These are phyloP conservation scores for Xestia xanthographa DNA, from an alignment of 2,888 invertebrate species.

Conservation along the genomic window DNA sequence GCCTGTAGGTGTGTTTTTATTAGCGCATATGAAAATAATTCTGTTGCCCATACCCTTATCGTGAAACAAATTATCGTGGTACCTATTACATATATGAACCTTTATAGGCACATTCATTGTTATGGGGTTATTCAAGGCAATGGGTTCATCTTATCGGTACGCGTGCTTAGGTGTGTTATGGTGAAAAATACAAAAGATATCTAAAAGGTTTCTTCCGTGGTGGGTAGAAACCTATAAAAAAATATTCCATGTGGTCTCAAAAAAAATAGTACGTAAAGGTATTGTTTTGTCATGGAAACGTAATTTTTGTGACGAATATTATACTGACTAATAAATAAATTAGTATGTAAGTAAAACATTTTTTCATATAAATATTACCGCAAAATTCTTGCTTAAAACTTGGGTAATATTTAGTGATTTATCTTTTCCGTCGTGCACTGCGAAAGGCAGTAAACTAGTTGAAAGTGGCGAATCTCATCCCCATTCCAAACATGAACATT, in stretches of 20 bases:
- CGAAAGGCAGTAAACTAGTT: conserved; percentile 61
- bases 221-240: background rate
- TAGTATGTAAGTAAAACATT: background rate
- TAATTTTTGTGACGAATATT: background rate
- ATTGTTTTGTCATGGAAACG: background rate
- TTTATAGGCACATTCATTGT: conserved; percentile 40
- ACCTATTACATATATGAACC: conserved; percentile 28
- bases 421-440: conserved; percentile 51
- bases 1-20: conserved; percentile 17
- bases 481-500: conserved; percentile 69
- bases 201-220: background rate
- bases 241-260: no score
- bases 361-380: conserved; percentile 16
- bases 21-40: conserved; percentile 26
- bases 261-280: background rate
- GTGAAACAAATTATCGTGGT: conserved; percentile 27
- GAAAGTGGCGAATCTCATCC: conserved; percentile 66
- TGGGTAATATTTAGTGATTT: conserved; percentile 62
- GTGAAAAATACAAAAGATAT: background rate
- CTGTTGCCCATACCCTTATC: conserved; percentile 20
- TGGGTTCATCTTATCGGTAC: conserved; percentile 32
- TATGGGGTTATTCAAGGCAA: conserved; percentile 39
- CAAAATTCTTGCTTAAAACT: conserved; percentile 48
- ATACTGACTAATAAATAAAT: background rate
- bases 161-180: conserved; percentile 1